Evolutionary conservation across 1,140 invertebrate genomes (phyloP), one percentile per base, ranked within the genome.

Genomic region (Heterodera schachtii): DNA sequence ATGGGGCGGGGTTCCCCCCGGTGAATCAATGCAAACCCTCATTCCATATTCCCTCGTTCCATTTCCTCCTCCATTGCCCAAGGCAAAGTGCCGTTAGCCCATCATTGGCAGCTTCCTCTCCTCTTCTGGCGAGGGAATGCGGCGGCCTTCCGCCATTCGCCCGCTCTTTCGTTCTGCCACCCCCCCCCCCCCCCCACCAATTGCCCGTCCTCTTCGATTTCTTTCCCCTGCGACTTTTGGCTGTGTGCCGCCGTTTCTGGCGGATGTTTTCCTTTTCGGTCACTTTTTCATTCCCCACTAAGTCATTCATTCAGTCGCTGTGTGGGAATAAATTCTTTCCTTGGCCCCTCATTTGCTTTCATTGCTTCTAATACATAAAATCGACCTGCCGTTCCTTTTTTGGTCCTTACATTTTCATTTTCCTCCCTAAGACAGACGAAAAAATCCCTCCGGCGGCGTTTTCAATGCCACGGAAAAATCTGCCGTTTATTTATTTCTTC

Each of bases 91-190:
- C 69, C 31, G 31, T 71, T 46, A 41, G 31, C 31, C 69, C 69
- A 71, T 71, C 57, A 64, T 64, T 64, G 57, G 57, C 57, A 64
- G 57, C 57, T 64, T 64, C 57, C 19, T 52, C 16, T 64, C 57
- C 19, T 52, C 16, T 2, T 64, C 13, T 31, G 21, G 69, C 69
- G 7, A 31, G 44, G 21, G 69, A 71, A 31, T n/a, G 21, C 44
- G 9, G 69, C 21, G 0, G 21, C 69, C 5, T 6, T 46, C 21
- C 13, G 13, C 69, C 69, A 11, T 41, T 8, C 69, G 21, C 19
- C 31, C 69, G 6, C 69, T 31, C 44, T 71, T 71, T 52, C 11
- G 49, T 2, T 43, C 69, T 71, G n/a, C 21, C 21, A 31, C 69
- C 31, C 69, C 57, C 16, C 57, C 57, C 13, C 57, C 57, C 57